Conservation (phyloP, 1,140 invertebrate genomes). For the Pinna nobilis region DNA sequence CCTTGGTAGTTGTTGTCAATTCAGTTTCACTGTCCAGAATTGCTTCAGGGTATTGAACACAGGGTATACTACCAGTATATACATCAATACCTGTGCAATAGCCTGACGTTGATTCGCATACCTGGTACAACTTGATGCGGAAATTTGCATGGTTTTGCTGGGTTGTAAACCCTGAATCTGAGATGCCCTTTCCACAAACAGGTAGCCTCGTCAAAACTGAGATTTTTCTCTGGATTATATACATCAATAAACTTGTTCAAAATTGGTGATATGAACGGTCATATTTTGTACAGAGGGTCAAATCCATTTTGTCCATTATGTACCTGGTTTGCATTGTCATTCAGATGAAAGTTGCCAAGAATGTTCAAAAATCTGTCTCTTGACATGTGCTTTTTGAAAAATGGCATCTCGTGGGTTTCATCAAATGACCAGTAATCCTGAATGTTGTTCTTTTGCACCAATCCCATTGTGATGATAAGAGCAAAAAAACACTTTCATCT, state of each 20-base stretch:
- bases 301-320: too few relatives aligned
- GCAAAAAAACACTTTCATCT: not conserved
- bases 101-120: not conserved
- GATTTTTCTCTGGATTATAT: not conserved
- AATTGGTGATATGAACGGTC: too few relatives aligned
- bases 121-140: slow-evolving; percentile 21
- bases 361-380: not conserved
- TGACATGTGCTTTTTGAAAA: slow-evolving; percentile 7
- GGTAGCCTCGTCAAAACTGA: slow-evolving; percentile 15
- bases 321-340: not conserved
- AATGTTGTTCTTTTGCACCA: not conserved
- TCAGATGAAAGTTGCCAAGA: not conserved
- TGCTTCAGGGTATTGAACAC: not conserved
- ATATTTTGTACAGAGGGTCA: too few relatives aligned
- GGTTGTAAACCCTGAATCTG: slow-evolving; percentile 35
- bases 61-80: slow-evolving; percentile 7
- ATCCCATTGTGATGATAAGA: not conserved
- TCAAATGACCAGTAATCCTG: slow-evolving; percentile 2
- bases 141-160: slow-evolving; percentile 36
- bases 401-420: not conserved
- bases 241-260: not conserved
- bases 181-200: slow-evolving; percentile 31
- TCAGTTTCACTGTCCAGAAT: not conserved
- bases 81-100: slow-evolving; percentile 20
- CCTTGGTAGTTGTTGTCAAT: slow-evolving; percentile 8